A percentile compares a stretch with the other conserved stretches of the same genome.
phyloP scores from a whole-genome alignment of 2,888 invertebrate genomes.

The Phrixothrix hirtus region DNA sequence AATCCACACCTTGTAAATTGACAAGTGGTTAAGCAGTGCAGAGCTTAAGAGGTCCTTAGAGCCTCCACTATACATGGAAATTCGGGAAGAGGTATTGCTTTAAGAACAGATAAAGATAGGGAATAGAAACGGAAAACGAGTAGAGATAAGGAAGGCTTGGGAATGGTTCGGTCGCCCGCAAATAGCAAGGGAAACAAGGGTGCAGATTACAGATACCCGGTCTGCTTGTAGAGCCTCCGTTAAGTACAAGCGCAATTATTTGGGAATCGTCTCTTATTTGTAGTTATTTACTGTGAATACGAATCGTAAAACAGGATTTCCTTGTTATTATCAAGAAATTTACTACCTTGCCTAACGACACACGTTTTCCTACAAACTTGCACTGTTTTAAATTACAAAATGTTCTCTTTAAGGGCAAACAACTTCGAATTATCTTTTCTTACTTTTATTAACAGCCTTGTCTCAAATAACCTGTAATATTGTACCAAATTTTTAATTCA shows the following conservation, averaged over 20 bases:
- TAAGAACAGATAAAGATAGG: slow-evolving; percentile 46
- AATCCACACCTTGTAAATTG: slow-evolving; percentile 49
- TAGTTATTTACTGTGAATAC: slow-evolving; percentile 35
- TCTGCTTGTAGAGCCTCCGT: slow-evolving; percentile 49
- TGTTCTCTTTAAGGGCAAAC: slow-evolving; percentile 10
- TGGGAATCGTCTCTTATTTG: slow-evolving; percentile 41
- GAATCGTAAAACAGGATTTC: slow-evolving; percentile 25
- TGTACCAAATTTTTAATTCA: slow-evolving; percentile 3
- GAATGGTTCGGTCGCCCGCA: slow-evolving; percentile 54
- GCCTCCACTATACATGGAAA: slow-evolving; percentile 47
- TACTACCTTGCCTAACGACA: slow-evolving; percentile 20
- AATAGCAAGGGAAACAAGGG: slow-evolving; percentile 55
- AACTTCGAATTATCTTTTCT: too few relatives aligned
- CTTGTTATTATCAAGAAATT: slow-evolving; percentile 22
- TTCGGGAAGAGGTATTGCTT: slow-evolving; percentile 45
- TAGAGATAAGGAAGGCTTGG: slow-evolving; percentile 43
- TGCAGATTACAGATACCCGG: slow-evolving; percentile 54
- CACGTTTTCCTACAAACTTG: slow-evolving; percentile 12
- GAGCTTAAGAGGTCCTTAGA: slow-evolving; percentile 44
- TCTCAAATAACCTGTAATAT: too few relatives aligned
- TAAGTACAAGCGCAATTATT: slow-evolving; percentile 54
- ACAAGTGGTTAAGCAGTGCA: slow-evolving; percentile 46
- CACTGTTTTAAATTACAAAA: slow-evolving; percentile 12
- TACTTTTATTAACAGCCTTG: too few relatives aligned
- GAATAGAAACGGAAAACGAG: slow-evolving; percentile 37